Percentiles rank a stretch among this genome's conserved stretches.
These are phyloP conservation scores for Zelleria hepariella DNA, from an alignment of 2,888 invertebrate species.

Conservation along the genomic window DNA sequence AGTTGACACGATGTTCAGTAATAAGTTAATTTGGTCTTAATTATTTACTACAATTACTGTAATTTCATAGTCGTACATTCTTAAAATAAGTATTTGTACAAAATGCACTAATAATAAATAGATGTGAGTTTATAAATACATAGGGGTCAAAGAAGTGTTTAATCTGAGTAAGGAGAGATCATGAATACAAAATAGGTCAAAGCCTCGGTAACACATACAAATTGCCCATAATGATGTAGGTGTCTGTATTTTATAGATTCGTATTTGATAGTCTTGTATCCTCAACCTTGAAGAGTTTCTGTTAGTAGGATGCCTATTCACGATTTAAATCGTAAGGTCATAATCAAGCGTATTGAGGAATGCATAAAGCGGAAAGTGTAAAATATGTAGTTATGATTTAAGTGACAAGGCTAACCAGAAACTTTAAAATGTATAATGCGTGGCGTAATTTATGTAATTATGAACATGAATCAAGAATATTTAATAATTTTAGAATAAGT, in stretches of 20 bases:
- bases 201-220: neutral
- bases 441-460: neutral
- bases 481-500: neutral
- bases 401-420: conserved; percentile 1
- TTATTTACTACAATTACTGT: too few species aligned
- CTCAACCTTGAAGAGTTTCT: neutral
- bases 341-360: neutral
- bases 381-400: neutral
- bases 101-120: too few species aligned
- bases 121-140: neutral
- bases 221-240: neutral
- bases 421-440: neutral
- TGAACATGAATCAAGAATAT: neutral
- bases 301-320: neutral
- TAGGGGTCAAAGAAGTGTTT: neutral
- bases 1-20: neutral
- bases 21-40: neutral
- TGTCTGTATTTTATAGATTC: neutral
- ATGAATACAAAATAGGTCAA: conserved; percentile 2
- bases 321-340: neutral
- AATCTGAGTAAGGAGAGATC: neutral
- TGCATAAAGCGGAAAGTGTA: neutral
- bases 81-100: too few species aligned
- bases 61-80: too few species aligned
- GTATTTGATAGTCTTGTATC: neutral